These are phyloP conservation scores for Actinostola sp. DNA, from an alignment of 92 coral and sea anemone genomes.

Conservation along the genomic window DNA sequence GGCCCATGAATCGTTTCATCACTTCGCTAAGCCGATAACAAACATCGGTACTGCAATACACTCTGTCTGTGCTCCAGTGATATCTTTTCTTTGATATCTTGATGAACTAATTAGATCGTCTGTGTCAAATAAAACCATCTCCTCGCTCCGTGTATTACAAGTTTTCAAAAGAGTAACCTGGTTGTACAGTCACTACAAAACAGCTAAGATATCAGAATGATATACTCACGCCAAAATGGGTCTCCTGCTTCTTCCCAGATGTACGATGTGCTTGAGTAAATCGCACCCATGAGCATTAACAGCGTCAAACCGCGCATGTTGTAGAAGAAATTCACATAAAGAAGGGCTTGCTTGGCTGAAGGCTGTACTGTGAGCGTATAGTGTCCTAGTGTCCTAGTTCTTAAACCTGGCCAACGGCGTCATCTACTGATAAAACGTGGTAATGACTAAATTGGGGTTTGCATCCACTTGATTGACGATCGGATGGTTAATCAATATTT, in stretches of 20 bases:
- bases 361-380: neutral
- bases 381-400: neutral
- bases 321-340: neutral
- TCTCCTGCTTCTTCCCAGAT: slow-evolving; percentile 21
- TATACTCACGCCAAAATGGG: slow-evolving; percentile 23
- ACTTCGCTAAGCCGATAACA: slow-evolving; percentile 1
- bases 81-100: no score
- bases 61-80: neutral
- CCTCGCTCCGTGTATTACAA: no score
- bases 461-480: slow-evolving; percentile 3
- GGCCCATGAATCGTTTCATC: neutral
- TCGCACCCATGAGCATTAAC: neutral
- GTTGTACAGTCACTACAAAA: neutral
- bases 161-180: neutral
- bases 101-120: no score
- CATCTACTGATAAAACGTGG: neutral
- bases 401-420: no score
- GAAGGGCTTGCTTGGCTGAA: neutral
- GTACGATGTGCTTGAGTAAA: neutral
- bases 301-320: slow-evolving; percentile 1
- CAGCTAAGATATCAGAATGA: neutral
- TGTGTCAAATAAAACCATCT: no score
- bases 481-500: slow-evolving; percentile 17
- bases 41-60: neutral
- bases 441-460: neutral